phyloP scores from a whole-genome alignment of 2,113 vertebrate genomes.

The Coturnix japonica region DNA sequence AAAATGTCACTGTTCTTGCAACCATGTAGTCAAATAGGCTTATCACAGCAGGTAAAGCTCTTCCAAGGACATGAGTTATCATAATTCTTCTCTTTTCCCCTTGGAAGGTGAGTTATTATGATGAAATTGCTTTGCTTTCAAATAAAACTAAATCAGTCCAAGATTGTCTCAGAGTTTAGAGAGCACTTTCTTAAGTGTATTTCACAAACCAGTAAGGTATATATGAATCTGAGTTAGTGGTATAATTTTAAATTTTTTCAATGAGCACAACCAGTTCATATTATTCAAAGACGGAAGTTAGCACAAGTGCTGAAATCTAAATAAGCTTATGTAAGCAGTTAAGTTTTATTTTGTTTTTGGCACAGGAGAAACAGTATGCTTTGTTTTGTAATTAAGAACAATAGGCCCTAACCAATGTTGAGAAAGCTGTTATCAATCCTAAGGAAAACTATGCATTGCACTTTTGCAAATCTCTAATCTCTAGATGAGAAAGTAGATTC shows the following conservation, averaged over 20 bases:
- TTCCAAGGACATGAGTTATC: slow-evolving; percentile 42
- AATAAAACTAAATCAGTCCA: background rate
- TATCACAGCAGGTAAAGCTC: slow-evolving; percentile 63
- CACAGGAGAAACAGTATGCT: slow-evolving; percentile 64
- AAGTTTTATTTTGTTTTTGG: slow-evolving; percentile 41
- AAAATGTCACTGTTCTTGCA: slow-evolving; percentile 60
- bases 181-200: background rate
- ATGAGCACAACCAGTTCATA: slow-evolving; percentile 43
- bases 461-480: slow-evolving; percentile 64
- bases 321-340: slow-evolving; percentile 78
- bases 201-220: background rate
- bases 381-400: slow-evolving; percentile 74
- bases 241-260: background rate
- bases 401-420: slow-evolving; percentile 56
- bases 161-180: slow-evolving; percentile 30
- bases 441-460: slow-evolving; percentile 16
- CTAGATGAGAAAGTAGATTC: slow-evolving; percentile 66
- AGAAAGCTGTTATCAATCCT: slow-evolving; percentile 57
- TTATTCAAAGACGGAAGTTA: slow-evolving; percentile 11
- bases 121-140: slow-evolving; percentile 18
- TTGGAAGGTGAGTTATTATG: slow-evolving; percentile 14
- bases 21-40: slow-evolving; percentile 60
- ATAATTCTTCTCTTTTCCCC: slow-evolving; percentile 52
- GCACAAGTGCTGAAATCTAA: slow-evolving; percentile 50
- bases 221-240: background rate